A percentile compares a stretch with the other conserved stretches of the same genome.
Conservation (phyloP, 2,888 invertebrate species). For the Allacma fusca region DNA sequence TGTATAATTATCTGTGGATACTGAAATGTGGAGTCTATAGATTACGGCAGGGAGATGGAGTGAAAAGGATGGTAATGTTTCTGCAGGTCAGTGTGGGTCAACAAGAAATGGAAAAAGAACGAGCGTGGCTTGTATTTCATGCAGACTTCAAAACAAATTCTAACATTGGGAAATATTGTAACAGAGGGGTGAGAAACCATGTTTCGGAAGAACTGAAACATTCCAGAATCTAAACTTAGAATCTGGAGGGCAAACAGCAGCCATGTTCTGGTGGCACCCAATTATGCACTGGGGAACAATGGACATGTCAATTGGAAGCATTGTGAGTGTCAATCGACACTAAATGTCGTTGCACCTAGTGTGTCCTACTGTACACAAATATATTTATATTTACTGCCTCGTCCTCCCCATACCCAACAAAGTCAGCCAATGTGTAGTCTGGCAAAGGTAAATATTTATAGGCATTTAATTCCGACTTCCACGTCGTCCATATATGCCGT, state of each 20-base stretch:
- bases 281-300: slow-evolving; percentile 26
- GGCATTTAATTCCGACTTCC: not conserved
- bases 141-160: not conserved
- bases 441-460: not conserved
- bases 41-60: not conserved
- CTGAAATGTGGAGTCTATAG: not conserved
- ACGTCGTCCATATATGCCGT: not conserved
- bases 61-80: not conserved
- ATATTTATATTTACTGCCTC: not conserved
- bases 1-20: no score
- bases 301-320: slow-evolving; percentile 25
- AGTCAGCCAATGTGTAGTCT: not conserved
- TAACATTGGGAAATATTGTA: not conserved
- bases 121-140: slow-evolving; percentile 3
- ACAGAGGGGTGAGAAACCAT: not conserved
- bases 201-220: slow-evolving; percentile 1
- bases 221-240: slow-evolving; percentile 11
- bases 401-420: no score
- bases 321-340: slow-evolving; percentile 18
- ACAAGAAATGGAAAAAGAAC: slow-evolving; percentile 8
- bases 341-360: slow-evolving; percentile 18
- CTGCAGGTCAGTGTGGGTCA: slow-evolving; percentile 9
- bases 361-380: not conserved
- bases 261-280: slow-evolving; percentile 1
- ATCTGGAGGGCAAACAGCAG: not conserved